Evolutionary conservation across 2,797 vertebrate species (phyloP), one percentile per base, ranked within the genome.

Genomic region (Hybognathus amarus): DNA sequence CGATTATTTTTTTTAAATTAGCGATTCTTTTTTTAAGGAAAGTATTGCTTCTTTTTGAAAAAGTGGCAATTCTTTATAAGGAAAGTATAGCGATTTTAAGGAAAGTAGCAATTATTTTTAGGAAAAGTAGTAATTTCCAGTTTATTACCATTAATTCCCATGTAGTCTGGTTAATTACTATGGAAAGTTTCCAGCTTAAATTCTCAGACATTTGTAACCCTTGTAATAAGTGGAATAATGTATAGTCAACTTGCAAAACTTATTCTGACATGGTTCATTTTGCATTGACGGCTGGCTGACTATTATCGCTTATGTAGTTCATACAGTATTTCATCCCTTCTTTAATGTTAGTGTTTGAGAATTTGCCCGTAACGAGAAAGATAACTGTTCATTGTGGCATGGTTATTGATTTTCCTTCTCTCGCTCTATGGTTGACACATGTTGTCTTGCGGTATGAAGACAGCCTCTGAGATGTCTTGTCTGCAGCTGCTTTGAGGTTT

Each of bases 401-500:
- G 24, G 79, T n/a, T 80, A 47, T 24, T 61, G 20, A 80, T 80
- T 80, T n/a, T 9, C 18, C 27, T 17, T 38, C 5, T 45, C 18
- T 33, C 6, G 38, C 2, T 63, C 6, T 63, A 7, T 52, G 9
- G 15, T 54, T 68, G 63, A 68, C 63, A 79, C 20, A n/a, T 64
- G 56, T 73, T 73, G 69, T 40, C 69, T 81, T 52, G 69, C 5
- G 30, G 56, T 73, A 24, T 81, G 40, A 77, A 83, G 27, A 33
- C 27, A 61, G 52, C 30, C 27, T 77, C 52, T 68, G 63, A 56
- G 63, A 54, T 66, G 40, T 50, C 7, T 47, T 15, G 47, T 56
- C 71, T 80, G 52, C 24, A 68, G 61, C 47, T 68, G 61, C 47
- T 67, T 67, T 56, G 50, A 83, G 66, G 27, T 77, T 83, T 83